These are phyloP conservation scores for Hoplias malabaricus DNA, from an alignment of 2,113 vertebrate genomes.

Conservation along the genomic window DNA sequence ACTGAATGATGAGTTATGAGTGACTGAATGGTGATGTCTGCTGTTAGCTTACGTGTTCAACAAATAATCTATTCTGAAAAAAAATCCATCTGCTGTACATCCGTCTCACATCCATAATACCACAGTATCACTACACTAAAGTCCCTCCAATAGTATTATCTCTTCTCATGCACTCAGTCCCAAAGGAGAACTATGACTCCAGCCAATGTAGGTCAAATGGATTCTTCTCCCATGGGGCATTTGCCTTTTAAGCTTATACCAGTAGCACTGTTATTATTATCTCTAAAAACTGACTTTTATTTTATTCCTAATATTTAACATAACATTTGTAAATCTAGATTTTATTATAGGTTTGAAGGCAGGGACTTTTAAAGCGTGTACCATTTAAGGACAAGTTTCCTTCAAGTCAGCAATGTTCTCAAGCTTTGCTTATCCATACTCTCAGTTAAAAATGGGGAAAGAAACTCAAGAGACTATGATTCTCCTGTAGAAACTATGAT, in stretches of 20 bases:
- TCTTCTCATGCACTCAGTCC: background rate
- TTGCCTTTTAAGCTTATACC: background rate
- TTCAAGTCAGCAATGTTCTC: background rate
- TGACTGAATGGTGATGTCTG: no score
- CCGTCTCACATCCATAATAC: background rate
- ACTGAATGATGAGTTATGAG: background rate
- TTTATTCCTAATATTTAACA: background rate
- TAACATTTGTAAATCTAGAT: background rate
- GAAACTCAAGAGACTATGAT: background rate
- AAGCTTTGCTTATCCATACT: background rate
- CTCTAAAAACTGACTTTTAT: background rate
- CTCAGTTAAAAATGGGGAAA: no score
- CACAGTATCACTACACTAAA: background rate
- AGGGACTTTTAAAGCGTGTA: background rate
- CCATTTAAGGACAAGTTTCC: background rate
- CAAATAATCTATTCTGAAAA: background rate
- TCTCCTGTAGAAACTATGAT: background rate
- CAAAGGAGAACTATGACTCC: background rate
- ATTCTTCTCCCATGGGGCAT: background rate
- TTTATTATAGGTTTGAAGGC: background rate
- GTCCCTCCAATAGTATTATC: background rate
- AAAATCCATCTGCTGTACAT: background rate
- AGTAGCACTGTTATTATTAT: background rate
- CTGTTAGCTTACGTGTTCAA: background rate
- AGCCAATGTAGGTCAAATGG: constrained; percentile 15